phyloP scores from a whole-genome alignment of 2,888 invertebrate species.

The Furcula furcula region DNA sequence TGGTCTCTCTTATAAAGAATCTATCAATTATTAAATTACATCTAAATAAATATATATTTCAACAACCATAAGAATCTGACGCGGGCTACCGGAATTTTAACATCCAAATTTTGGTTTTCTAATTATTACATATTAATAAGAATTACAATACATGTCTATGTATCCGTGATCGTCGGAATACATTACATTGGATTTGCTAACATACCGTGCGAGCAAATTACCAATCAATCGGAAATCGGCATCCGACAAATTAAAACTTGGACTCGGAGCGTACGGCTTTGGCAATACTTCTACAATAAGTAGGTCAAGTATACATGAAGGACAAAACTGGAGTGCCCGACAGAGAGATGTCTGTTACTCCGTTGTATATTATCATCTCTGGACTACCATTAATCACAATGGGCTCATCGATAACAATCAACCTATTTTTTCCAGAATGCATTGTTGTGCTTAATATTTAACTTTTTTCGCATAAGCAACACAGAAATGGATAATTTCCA shows the following conservation, averaged over 20 bases:
- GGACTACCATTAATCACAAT: constrained; percentile 58
- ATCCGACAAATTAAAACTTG: constrained; percentile 52
- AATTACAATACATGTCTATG: no score
- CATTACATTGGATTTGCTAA: no score
- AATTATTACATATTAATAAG: no score
- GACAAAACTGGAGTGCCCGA: constrained; percentile 45
- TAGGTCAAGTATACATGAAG: constrained; percentile 72
- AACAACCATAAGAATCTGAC: no score
- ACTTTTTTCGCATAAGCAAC: constrained; percentile 44
- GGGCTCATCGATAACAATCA: constrained; percentile 47
- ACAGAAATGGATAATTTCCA: constrained; percentile 46
- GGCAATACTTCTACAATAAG: constrained; percentile 53
- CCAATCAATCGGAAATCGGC: constrained; percentile 50
- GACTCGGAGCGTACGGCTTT: constrained; percentile 37
- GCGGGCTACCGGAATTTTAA: no score
- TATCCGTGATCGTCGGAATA: no score
- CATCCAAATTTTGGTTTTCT: no score
- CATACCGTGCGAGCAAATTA: constrained; percentile 37
- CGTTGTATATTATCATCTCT: constrained; percentile 62
- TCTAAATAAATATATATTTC: no score
- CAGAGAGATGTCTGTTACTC: constrained; percentile 43
- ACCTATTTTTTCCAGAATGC: constrained; percentile 42
- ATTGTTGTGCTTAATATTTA: constrained; percentile 40
- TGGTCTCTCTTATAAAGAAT: no score
- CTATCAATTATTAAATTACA: no score